Conservation (phyloP, 1,140 invertebrate species). For the Nasonia giraulti region DNA sequence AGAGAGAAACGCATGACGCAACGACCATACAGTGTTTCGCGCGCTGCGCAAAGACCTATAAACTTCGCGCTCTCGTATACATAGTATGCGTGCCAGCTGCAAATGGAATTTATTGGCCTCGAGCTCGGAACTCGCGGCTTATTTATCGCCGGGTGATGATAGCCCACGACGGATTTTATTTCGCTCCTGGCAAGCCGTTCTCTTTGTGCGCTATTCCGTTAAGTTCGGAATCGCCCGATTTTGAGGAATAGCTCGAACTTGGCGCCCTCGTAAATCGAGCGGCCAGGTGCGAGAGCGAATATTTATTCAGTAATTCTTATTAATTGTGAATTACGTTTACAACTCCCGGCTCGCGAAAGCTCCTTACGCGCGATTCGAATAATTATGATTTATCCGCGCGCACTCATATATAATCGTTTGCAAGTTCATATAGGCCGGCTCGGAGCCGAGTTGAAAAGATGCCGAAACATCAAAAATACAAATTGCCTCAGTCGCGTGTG, state of each 20-base stretch:
- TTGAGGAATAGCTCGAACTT: too few species aligned
- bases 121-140: neutral
- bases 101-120: slow-evolving; percentile 8
- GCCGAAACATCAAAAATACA: too few species aligned
- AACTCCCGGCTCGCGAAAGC: neutral
- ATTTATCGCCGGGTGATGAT: neutral
- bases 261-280: neutral
- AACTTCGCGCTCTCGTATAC: neutral
- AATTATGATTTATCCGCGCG: slow-evolving; percentile 11
- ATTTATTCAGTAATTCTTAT: neutral
- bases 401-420: too few species aligned
- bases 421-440: too few species aligned
- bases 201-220: too few species aligned
- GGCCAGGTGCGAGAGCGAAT: neutral
- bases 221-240: too few species aligned
- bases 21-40: neutral
- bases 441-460: too few species aligned
- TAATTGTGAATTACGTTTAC: neutral
- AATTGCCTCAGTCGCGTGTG: too few species aligned
- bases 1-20: neutral
- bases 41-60: neutral
- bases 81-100: neutral
- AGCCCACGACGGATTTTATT: neutral
- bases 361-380: neutral
- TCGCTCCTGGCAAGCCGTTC: neutral